Conservation (phyloP, 2,888 invertebrate genomes). For the Spodoptera picta region DNA sequence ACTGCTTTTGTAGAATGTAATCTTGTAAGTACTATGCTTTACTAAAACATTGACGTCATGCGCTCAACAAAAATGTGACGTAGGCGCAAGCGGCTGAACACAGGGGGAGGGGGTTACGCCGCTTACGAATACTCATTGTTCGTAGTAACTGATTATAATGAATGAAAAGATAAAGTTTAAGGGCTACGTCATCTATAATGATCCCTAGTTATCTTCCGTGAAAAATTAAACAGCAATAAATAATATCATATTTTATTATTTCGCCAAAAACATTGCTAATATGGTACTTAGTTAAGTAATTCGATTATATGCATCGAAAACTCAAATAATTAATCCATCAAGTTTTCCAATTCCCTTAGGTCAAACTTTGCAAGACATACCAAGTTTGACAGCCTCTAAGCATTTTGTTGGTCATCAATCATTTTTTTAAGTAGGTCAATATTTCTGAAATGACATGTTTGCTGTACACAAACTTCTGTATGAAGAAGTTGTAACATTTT, state of each 20-base stretch:
- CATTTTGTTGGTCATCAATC: slow-evolving; percentile 24
- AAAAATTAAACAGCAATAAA: no score
- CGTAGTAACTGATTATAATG: slow-evolving; percentile 32
- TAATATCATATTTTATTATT: no score
- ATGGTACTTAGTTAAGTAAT: no score
- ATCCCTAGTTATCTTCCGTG: no score
- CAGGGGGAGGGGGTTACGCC: slow-evolving; percentile 19
- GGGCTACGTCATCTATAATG: no score
- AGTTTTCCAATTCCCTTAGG: neutral
- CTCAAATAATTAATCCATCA: no score
- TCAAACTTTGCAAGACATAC: slow-evolving; percentile 1
- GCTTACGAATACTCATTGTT: slow-evolving; percentile 26
- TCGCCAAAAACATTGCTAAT: no score
- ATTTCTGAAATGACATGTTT: slow-evolving; percentile 7
- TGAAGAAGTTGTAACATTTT: neutral
- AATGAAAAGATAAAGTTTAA: slow-evolving; percentile 6
- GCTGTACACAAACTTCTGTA: slow-evolving; percentile 1
- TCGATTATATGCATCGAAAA: no score
- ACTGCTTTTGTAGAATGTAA: slow-evolving; percentile 34
- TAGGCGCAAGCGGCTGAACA: slow-evolving; percentile 33
- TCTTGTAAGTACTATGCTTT: slow-evolving; percentile 35
- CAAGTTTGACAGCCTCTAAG: slow-evolving; percentile 11
- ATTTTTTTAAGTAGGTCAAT: slow-evolving; percentile 17
- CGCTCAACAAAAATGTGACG: slow-evolving; percentile 39
- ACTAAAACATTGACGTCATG: slow-evolving; percentile 49